Evolutionary conservation across 1,140 invertebrate species (phyloP), one percentile per base, ranked within the genome.

Genomic region (Drosophila bocki): DNA sequence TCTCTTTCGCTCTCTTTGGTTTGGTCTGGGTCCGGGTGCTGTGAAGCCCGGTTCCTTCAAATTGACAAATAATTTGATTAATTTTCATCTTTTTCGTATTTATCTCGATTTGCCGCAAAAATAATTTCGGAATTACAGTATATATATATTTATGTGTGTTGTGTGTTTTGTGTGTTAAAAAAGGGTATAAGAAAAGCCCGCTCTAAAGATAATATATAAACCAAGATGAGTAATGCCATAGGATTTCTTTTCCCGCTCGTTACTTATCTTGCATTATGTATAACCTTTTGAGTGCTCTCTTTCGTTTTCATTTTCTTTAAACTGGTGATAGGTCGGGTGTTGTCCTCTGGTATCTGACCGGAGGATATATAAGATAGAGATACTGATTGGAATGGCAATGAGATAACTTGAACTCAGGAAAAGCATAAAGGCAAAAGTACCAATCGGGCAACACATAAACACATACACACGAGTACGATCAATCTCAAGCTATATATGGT

Each of bases 1-100:
- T 91, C 88, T 91, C 87, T 91, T 78, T 91, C 83, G 87, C 87
- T 91, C 87, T 91, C 87, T 91, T 91, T 82, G 78, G 44, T 45
- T 45, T 45, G 41, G 41, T 42, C 41, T n/a, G 19, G 29, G 63
- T 86, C 63, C 71, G 85, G 81, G 45, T 51, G 62, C 61, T 48
- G 70, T 72, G 67, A 72, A 41, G 70, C 70, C 65, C 58, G 67
- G 67, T 51, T 69, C 75, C 67, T 86, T 82, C 75, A 64, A 56
- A 65, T 80, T 70, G 64, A 77, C 68, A 75, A 83, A 61, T 42
- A 76, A 77, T 70, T 78, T 76, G 33, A 78, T 78, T 78, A 78
- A 60, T 80, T 76, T 56, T 78, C 63, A 53, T 75, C 32, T 80
- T 83, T 59, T 37, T 39, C 19, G 71, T 60, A 59, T 76, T 84